These are phyloP conservation scores for Adrianichthys oophorus DNA, from an alignment of 2,797 vertebrate species.

Conservation along the genomic window DNA sequence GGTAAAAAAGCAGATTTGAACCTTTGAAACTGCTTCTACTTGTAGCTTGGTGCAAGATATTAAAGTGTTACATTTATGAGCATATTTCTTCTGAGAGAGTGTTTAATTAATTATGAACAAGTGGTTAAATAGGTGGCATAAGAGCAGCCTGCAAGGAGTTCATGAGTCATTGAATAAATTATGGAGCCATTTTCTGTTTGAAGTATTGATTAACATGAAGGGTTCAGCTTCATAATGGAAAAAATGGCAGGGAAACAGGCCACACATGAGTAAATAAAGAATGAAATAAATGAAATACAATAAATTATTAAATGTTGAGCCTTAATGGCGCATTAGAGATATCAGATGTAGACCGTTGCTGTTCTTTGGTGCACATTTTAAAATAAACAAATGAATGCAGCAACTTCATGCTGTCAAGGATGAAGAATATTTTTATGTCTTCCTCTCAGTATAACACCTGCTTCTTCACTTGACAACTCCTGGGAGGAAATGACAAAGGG, in stretches of 20 bases:
- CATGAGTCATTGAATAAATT: not conserved
- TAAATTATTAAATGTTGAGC: not conserved
- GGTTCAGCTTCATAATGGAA: not conserved
- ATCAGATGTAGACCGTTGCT: not conserved
- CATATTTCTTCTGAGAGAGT: too few relatives aligned
- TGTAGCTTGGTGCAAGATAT: too few relatives aligned
- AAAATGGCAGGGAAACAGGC: not conserved
- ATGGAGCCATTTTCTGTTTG: conserved; percentile 1
- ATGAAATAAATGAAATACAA: conserved; percentile 1
- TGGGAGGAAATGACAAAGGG: conserved; percentile 54
- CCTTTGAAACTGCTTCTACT: too few relatives aligned
- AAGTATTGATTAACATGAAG: not conserved
- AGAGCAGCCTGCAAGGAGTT: not conserved
- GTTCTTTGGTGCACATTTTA: conserved; percentile 10
- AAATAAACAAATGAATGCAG: conserved; percentile 29
- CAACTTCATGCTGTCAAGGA: conserved; percentile 26
- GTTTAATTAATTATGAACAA: not conserved
- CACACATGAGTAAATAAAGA: conserved; percentile 4
- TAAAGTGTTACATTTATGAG: too few relatives aligned
- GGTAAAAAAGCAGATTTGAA: not conserved
- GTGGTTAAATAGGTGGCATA: not conserved
- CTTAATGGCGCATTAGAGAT: too few relatives aligned
- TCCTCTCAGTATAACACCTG: conserved; percentile 65
- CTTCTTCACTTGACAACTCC: conserved; percentile 39
- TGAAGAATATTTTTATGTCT: conserved; percentile 64